Base-by-base conservation (phyloP, 2,888 invertebrate species). In the Tetragonula carbonaria region DNA sequence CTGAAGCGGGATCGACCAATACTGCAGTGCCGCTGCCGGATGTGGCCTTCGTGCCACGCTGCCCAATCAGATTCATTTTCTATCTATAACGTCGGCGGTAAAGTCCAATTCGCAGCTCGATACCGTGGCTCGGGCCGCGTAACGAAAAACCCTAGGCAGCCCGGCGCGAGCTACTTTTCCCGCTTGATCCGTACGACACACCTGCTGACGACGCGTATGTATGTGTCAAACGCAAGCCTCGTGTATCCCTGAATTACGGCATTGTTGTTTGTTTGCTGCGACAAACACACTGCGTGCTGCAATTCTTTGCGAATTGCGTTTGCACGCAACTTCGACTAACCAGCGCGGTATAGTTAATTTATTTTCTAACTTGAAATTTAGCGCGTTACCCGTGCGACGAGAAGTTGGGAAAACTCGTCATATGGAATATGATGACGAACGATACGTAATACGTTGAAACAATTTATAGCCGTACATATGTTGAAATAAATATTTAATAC, bases 1-100 rank as follows among this genome's bases (percentile, higher is more conserved):
- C 90, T 90, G 89, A 90, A 90, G 86, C 90, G 87, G 90, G 90
- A 91, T 91, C 91, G 92, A 91, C 93, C 93, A 93, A 93, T 93
- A 91, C 91, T 89, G 90, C 91, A 86, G 87, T 90, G 87, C 87
- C 85, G 86, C 88, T 88, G 87, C 93, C 93, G 93, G 93, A 93
- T 93, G 92, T 93, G 86, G 91, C 88, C 90, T 90, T 89, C 90
- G 90, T 86, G 86, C 86, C 86, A 86, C 85, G 87, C 82, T 73
- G 76, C 62, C 93, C 92, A 93, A 93, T 93, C 87, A 86, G 82
- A 87, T 88, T 84, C 87, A 78, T 84, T 84, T 82, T 85, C 79
- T 81, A 78, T 70, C 80, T 70, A 77, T 85, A 88, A 88, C 84
- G 89, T 89, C 80, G 81, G 80, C 84, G 75, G 84, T 88, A 86